Evolutionary conservation across 2,113 vertebrate genomes (phyloP).

Genomic region (Tretioscincus oriximinensis): DNA sequence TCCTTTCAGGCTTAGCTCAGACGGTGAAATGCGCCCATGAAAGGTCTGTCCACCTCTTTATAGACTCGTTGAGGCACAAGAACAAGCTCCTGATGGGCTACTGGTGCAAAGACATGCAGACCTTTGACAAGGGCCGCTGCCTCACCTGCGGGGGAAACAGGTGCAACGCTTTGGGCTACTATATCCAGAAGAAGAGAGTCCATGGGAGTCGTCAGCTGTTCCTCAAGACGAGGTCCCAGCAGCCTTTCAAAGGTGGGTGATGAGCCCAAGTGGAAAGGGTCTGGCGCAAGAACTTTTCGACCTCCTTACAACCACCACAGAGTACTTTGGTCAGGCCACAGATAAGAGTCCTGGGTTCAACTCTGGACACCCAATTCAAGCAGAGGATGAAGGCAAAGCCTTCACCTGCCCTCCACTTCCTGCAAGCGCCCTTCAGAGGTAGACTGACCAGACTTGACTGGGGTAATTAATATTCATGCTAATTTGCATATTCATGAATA

Average conservation of each 20-base stretch:
- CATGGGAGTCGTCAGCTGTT: constrained; percentile 78
- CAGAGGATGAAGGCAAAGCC: too few species aligned
- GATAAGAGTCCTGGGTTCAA: too few species aligned
- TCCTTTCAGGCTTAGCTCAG: constrained; percentile 82
- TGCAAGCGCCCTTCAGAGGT: too few species aligned
- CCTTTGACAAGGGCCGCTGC: constrained; percentile 87
- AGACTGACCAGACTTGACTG: too few species aligned
- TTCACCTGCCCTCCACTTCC: too few species aligned
- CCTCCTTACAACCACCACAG: too few species aligned
- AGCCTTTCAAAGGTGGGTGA: constrained; percentile 85
- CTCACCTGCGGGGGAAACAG: constrained; percentile 85
- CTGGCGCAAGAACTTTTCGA: too few species aligned
- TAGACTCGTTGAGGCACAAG: constrained; percentile 86
- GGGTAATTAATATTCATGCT: too few species aligned
- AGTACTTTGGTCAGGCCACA: too few species aligned
- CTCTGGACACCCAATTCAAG: too few species aligned
- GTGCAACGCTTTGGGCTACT: constrained; percentile 90
- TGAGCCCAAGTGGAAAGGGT: not conserved
- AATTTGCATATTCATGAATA: too few species aligned
- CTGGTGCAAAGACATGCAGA: constrained; percentile 81
- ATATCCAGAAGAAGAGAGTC: constrained; percentile 72
- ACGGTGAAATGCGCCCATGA: constrained; percentile 94
- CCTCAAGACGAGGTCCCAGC: constrained; percentile 79
- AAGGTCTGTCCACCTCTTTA: constrained; percentile 90
- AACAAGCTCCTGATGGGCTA: constrained; percentile 84